Evolutionary conservation across 2,888 invertebrate species (phyloP), one percentile per base, ranked within the genome.

Genomic region (Buathra laborator): DNA sequence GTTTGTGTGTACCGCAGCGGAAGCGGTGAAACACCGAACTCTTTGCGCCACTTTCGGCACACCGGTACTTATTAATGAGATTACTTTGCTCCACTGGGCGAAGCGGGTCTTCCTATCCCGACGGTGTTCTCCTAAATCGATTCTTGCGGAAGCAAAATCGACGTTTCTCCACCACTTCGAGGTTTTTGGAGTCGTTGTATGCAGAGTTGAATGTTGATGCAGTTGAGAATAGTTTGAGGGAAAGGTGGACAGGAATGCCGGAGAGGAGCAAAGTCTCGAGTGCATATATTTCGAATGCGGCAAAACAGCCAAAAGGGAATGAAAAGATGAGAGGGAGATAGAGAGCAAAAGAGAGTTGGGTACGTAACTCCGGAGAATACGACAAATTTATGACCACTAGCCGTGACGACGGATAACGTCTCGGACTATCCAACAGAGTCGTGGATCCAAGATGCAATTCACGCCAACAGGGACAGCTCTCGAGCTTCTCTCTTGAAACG

Each of bases 341-440:
- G 44, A 43, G 62, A 59, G 44, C 12, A 3, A 59, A 56, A 29
- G 32, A 75, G 32, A 24, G 68, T 19, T 51, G 53, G n/a, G 51
- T 59, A 70, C 62, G 56, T 29, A 29, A 74, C 59, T 76, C 51
- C 32, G 78, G 37, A 70, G 81, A 75, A 81, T 78, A 75, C 81
- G 84, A 81, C 81, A 81, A 85, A 85, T 85, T 85, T 85, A 81
- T 81, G 81, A 79, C 66, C 56, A 43, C 78, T 46, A 53, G 68
- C 77, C 53, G 74, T 72, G 81, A 84, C 81, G 81, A 75, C 81
- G 74, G 77, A 81, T 68, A 74, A 78, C 77, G 67, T 81, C 77
- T 78, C 16, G 67, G 70, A 74, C 74, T 56, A 81, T 81, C 70
- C 74, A 46, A 59, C 74, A 59, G 59, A 76, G 75, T 64, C 32